phyloP scores from a whole-genome alignment of 2,888 invertebrate genomes.

The Andrena chrysosceles region DNA sequence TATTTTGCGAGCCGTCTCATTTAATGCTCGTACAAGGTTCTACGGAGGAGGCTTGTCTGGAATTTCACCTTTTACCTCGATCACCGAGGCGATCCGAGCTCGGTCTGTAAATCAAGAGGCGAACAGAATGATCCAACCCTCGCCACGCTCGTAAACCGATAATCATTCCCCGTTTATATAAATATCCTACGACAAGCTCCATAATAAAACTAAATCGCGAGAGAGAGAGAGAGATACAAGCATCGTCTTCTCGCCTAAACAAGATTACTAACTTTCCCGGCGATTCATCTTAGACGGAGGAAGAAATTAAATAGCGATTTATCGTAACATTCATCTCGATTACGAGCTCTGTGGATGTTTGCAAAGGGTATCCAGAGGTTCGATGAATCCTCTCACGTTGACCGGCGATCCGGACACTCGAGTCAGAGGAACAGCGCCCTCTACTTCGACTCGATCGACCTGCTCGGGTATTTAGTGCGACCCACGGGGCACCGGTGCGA shows the following conservation, averaged over 20 bases:
- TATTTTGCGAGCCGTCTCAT: conserved; percentile 44
- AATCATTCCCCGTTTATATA: conserved; percentile 14
- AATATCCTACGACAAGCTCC: conserved; percentile 1
- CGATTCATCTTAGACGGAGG: not conserved
- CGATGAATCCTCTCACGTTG: conserved; percentile 7
- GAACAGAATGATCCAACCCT: conserved; percentile 3
- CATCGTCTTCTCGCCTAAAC: not conserved
- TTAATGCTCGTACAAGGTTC: conserved; percentile 41
- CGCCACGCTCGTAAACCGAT: conserved; percentile 12
- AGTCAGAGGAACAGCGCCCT: not conserved
- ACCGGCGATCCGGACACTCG: conserved; percentile 3
- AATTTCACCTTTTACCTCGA: conserved; percentile 64
- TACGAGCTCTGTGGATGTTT: not conserved
- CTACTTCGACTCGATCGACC: not conserved
- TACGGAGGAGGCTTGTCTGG: conserved; percentile 51
- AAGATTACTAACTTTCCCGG: not conserved
- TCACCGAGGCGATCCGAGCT: conserved; percentile 32
- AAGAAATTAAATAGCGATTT: not conserved
- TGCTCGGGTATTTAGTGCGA: conserved; percentile 47
- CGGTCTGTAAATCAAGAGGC: conserved; percentile 26
- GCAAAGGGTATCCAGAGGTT: not conserved
- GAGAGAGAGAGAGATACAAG: not conserved
- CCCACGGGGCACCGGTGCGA: conserved; percentile 66
- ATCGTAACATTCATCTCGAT: conserved; percentile 11
- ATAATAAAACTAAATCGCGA: conserved; percentile 6